phyloP scores from a whole-genome alignment of 2,113 vertebrate species.

The Macquaria ambigua region DNA sequence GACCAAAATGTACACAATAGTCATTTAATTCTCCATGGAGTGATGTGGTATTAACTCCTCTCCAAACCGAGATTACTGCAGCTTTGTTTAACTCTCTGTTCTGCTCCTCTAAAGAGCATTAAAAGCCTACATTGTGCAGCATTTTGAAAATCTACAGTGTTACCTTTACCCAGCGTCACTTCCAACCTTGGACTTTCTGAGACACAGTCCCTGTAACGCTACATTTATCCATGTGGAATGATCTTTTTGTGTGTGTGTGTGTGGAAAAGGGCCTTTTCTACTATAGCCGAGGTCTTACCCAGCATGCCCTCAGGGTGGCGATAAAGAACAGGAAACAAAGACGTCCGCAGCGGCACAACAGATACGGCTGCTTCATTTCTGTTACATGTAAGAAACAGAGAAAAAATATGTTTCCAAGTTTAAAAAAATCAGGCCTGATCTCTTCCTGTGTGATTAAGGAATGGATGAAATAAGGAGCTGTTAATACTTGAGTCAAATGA shows the following conservation, averaged over 20 bases:
- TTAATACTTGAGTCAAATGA: constrained; percentile 68
- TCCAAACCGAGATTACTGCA: not conserved
- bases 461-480: constrained; percentile 61
- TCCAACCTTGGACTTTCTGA: not conserved
- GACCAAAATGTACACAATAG: not conserved
- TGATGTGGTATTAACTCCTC: not conserved
- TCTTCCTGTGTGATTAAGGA: constrained; percentile 68
- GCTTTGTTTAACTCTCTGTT: not conserved
- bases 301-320: constrained; percentile 75
- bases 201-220: not conserved
- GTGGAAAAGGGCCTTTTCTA: not conserved
- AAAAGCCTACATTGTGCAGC: not conserved
- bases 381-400: not conserved
- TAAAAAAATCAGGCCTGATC: constrained; percentile 27
- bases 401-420: not conserved
- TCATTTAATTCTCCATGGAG: not conserved
- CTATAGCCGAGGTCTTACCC: not conserved
- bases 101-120: not conserved
- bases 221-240: not conserved
- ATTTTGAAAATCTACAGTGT: not conserved
- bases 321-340: constrained; percentile 57
- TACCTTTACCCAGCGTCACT: not conserved
- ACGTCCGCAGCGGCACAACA: rapidly evolving
- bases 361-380: constrained; percentile 17
- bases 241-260: not conserved